Evolutionary conservation across 1,140 invertebrate species (phyloP).

Genomic region (Drosophila ercepeae): DNA sequence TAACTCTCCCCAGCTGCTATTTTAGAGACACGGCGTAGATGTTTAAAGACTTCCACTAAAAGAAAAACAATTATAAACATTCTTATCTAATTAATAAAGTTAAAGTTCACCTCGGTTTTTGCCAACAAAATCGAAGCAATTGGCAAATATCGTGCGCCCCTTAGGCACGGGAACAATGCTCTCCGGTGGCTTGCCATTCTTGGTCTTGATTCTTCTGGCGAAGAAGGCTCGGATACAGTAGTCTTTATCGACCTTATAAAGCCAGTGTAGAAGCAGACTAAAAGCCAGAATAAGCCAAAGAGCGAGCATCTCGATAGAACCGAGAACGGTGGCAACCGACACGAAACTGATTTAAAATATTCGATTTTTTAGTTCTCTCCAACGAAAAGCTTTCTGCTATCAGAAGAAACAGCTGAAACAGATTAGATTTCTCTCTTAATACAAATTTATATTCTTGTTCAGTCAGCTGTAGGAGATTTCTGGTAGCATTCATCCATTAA

Average conservation of each 20-base stretch:
- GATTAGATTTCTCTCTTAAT: slow-evolving; percentile 22
- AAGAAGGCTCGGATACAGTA: slow-evolving; percentile 43
- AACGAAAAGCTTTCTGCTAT: slow-evolving; percentile 6
- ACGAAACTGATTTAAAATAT: not conserved
- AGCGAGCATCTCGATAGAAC: not conserved
- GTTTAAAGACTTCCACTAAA: slow-evolving; percentile 42
- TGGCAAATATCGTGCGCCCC: slow-evolving; percentile 50
- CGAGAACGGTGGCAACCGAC: not conserved
- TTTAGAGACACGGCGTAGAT: slow-evolving; percentile 7
- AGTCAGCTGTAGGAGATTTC: slow-evolving; percentile 2
- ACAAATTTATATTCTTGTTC: not conserved
- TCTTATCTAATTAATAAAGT: not conserved
- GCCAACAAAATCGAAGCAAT: slow-evolving; percentile 51
- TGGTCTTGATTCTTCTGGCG: slow-evolving; percentile 37
- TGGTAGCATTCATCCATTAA: slow-evolving; percentile 1
- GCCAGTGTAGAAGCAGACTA: slow-evolving; percentile 34
- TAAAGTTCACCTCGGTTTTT: slow-evolving; percentile 43
- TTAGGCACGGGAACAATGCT: slow-evolving; percentile 21
- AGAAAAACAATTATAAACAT: not conserved
- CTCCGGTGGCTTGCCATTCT: slow-evolving; percentile 38
- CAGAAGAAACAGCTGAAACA: slow-evolving; percentile 1
- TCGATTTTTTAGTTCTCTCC: not conserved
- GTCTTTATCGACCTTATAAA: slow-evolving; percentile 55
- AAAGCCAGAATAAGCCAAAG: slow-evolving; percentile 14
- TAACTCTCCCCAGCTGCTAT: slow-evolving; percentile 30